A percentile compares a stretch with the other conserved stretches of the same genome.
Conservation (phyloP, 2,888 invertebrate genomes). For the Rhaphigaster nebulosa region DNA sequence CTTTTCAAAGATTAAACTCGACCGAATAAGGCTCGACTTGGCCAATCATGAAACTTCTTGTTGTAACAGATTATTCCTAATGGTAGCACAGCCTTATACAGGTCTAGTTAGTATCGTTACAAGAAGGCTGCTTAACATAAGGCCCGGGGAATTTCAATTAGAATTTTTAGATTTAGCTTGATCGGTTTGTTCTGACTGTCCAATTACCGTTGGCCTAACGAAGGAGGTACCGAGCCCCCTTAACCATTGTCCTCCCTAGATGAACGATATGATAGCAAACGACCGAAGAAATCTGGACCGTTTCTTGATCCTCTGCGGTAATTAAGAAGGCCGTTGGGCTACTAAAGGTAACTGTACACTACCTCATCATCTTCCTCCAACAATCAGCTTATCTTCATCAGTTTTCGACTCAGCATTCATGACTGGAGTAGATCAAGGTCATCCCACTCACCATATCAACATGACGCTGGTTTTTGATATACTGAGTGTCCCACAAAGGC, state of each 20-base stretch:
- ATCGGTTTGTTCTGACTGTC: slow-evolving; percentile 21
- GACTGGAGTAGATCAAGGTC: not conserved
- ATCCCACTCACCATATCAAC: too few relatives aligned
- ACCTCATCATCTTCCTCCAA: not conserved
- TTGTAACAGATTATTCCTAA: slow-evolving; percentile 28
- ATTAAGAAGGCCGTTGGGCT: slow-evolving; percentile 11
- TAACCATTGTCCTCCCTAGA: slow-evolving; percentile 2
- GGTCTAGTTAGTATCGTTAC: slow-evolving; percentile 24
- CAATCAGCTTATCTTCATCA: not conserved
- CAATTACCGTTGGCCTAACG: slow-evolving; percentile 29
- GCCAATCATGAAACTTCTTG: not conserved
- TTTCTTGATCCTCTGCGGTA: not conserved
- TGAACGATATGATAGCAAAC: slow-evolving; percentile 29
- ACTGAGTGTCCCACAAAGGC: too few relatives aligned
- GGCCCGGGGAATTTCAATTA: slow-evolving; percentile 33
- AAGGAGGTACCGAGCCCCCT: not conserved
- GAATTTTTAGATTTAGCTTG: slow-evolving; percentile 24
- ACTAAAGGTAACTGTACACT: not conserved
- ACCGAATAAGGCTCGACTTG: not conserved
- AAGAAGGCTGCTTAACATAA: slow-evolving; percentile 18
- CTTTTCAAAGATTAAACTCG: not conserved
- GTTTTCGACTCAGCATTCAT: not conserved
- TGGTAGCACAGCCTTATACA: not conserved
- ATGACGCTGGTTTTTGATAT: too few relatives aligned
- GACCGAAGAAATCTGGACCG: not conserved